phyloP scores from a whole-genome alignment of 2,888 invertebrate species.

The Euproctis similis region DNA sequence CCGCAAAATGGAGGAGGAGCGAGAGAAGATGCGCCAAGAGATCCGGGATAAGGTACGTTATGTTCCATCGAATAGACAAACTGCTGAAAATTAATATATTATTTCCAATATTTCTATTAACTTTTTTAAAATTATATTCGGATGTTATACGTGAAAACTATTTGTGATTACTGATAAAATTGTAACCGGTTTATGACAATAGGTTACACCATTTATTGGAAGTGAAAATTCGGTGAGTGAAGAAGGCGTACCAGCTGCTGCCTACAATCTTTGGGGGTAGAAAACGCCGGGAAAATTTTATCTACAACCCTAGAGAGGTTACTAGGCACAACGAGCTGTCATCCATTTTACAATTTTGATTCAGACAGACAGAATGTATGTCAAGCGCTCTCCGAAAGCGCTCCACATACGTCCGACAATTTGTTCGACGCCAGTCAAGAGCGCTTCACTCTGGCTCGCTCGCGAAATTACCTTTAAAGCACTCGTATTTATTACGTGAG shows the following conservation, averaged over 20 bases:
- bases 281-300: no score
- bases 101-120: background rate
- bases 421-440: conserved; percentile 33
- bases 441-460: conserved; percentile 17
- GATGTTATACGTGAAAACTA: no score
- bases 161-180: no score
- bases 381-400: conserved; percentile 37
- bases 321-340: conserved; percentile 5
- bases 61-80: no score
- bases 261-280: no score
- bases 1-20: conserved; percentile 99
- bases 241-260: no score
- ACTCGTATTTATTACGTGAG: conserved; percentile 18
- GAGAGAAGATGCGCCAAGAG: conserved; percentile 99
- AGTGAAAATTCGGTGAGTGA: no score
- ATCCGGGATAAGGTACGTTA: conserved; percentile 98
- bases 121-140: no score
- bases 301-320: no score
- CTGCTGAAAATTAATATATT: background rate
- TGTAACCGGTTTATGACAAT: no score
- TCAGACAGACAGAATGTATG: conserved; percentile 34
- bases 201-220: no score
- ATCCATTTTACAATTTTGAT: conserved; percentile 37
- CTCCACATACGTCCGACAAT: conserved; percentile 34
- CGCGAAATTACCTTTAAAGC: conserved; percentile 27